Evolutionary conservation across 2,888 invertebrate genomes (phyloP), one percentile per base, ranked within the genome.

Genomic region (Steinernema carpocapsae): DNA sequence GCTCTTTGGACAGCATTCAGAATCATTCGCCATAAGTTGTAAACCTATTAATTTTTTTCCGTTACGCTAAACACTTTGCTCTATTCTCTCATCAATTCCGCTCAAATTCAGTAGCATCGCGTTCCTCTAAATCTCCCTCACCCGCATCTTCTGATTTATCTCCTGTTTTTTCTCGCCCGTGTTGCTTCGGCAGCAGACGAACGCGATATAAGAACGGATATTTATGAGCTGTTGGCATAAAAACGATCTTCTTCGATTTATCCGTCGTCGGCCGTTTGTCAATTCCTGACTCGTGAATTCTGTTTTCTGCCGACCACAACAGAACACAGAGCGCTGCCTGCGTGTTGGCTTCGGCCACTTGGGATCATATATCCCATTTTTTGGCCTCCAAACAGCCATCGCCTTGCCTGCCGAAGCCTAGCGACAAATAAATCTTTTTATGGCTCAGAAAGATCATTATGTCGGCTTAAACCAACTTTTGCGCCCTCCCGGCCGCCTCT

Each of bases 351-450:
- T 7, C 6, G 56, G 56, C 56, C 56, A 10, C 56, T 22, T 56
- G 56, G 56, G 56, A 56, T 10, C 56, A 6, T 14, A 56, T 56
- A 24, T 56, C 26, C 56, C 56, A 56, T 56, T 56, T 56, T 56
- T 56, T 56, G 51, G 14, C 51, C 43, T 14, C 22, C 24, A 22
- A 14, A 24, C 56, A 14, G 43, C 43, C n/a, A n/a, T n/a, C n/a
- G n/a, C n/a, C n/a, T n/a, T n/a, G n/a, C n/a, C n/a, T 17, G 56
- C 56, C 10, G 56, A 22, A 22, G 12, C 24, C 22, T 26, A 56
- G 56, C 56, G 56, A 56, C 56, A 56, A 56, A 56, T 56, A 56
- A 56, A 56, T 56, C 56, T 56, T 56, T 56, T 56, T 56, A 56
- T 56, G 56, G 56, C 56, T 19, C 51, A 22, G 24, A 56, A 10